A percentile compares a stretch with the other conserved stretches of the same genome.
Evolutionary conservation across 2,113 vertebrate species (phyloP).

Genomic region (Dissostichus mawsoni): DNA sequence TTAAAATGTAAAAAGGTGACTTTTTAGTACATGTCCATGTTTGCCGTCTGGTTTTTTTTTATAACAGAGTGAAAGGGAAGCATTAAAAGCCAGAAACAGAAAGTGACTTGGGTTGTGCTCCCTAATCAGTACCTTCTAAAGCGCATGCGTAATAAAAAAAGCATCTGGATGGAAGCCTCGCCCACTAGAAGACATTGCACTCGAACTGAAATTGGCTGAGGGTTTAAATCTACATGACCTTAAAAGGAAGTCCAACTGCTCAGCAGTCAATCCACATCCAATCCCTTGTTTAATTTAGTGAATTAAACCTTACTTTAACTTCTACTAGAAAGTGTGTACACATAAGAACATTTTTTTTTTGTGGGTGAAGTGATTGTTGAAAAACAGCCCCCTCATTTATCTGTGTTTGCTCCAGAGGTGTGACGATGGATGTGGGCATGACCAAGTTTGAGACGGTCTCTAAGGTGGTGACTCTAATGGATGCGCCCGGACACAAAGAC

Average conservation of each 20-base stretch:
- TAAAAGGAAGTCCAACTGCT: not conserved
- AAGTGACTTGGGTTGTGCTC: slow-evolving; percentile 58
- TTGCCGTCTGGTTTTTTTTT: not conserved
- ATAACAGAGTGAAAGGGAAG: slow-evolving; percentile 47
- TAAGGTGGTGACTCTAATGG: slow-evolving; percentile 97
- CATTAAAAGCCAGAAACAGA: slow-evolving; percentile 60
- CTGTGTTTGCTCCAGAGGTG: slow-evolving; percentile 87
- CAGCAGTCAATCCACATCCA: not conserved
- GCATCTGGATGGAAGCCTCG: slow-evolving; percentile 17
- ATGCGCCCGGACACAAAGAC: slow-evolving; percentile 98
- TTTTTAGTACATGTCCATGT: not conserved
- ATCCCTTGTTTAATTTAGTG: not conserved
- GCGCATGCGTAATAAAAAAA: slow-evolving; percentile 17
- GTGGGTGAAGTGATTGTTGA: not conserved
- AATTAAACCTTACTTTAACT: not conserved
- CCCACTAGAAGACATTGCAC: slow-evolving; percentile 9
- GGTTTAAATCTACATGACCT: not conserved
- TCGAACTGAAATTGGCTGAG: slow-evolving; percentile 1
- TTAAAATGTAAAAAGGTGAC: not conserved
- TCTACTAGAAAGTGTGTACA: not conserved
- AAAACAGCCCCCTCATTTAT: not conserved
- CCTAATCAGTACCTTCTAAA: slow-evolving; percentile 43
- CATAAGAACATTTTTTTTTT: too few species aligned
- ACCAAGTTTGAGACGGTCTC: slow-evolving; percentile 96
- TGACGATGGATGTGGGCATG: slow-evolving; percentile 99